phyloP scores from a whole-genome alignment of 2,113 vertebrate genomes.

The Epinephelus fuscoguttatus region DNA sequence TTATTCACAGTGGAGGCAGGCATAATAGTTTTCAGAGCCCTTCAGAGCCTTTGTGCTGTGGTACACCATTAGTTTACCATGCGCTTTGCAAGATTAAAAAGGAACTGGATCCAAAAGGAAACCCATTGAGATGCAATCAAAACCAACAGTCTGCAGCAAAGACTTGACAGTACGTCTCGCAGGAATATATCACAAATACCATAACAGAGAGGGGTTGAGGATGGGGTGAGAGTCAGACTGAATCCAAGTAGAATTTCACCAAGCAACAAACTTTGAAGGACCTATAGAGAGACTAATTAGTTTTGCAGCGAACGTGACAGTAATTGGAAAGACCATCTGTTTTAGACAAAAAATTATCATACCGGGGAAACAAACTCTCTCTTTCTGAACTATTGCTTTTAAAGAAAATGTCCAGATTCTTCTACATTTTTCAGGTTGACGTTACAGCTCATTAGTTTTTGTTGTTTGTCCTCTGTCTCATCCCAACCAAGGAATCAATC shows the following conservation, averaged over 20 bases:
- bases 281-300: slow-evolving; percentile 55
- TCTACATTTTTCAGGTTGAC: background rate
- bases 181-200: slow-evolving; percentile 57
- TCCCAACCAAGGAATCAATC: background rate
- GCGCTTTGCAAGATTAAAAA: slow-evolving; percentile 56
- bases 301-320: slow-evolving; percentile 44
- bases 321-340: slow-evolving; percentile 65
- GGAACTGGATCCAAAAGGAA: slow-evolving; percentile 60
- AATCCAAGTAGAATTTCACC: slow-evolving; percentile 68
- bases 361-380: slow-evolving; percentile 1
- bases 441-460: slow-evolving; percentile 3
- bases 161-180: slow-evolving; percentile 57
- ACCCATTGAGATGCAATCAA: slow-evolving; percentile 74
- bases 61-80: slow-evolving; percentile 45
- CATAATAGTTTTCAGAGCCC: slow-evolving; percentile 45
- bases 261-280: slow-evolving; percentile 58
- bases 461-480: background rate
- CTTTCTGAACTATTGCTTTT: slow-evolving; percentile 11
- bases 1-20: slow-evolving; percentile 33
- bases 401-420: slow-evolving; percentile 7
- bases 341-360: slow-evolving; percentile 32
- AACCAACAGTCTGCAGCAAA: slow-evolving; percentile 59
- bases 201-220: slow-evolving; percentile 27
- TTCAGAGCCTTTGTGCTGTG: slow-evolving; percentile 39
- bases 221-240: slow-evolving; percentile 25